Percentiles rank a stretch among this genome's conserved stretches.
These are phyloP conservation scores for Phengaris alcon DNA, from an alignment of 2,888 invertebrate genomes.

Conservation along the genomic window DNA sequence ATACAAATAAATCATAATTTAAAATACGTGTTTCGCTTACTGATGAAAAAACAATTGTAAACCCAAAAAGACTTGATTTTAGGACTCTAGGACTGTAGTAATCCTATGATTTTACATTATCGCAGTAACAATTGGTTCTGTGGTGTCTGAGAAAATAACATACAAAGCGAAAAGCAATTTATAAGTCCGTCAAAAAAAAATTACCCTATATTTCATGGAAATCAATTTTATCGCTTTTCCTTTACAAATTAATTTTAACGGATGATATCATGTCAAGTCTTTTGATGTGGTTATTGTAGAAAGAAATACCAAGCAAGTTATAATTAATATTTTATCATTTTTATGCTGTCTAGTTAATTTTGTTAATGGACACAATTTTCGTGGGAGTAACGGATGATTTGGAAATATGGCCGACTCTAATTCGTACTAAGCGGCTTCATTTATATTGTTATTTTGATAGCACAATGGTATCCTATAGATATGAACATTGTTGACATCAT, in stretches of 20 bases:
- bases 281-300: slow-evolving; percentile 22
- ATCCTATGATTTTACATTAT: slow-evolving; percentile 9
- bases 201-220: slow-evolving; percentile 20
- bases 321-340: slow-evolving; percentile 33
- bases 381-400: slow-evolving; percentile 23
- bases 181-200: slow-evolving; percentile 14
- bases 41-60: neutral
- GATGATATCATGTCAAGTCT: slow-evolving; percentile 31
- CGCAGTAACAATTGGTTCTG: neutral
- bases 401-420: slow-evolving; percentile 21
- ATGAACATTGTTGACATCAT: slow-evolving; percentile 14
- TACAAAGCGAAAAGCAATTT: slow-evolving; percentile 2
- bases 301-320: slow-evolving; percentile 18
- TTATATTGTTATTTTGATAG: slow-evolving; percentile 14
- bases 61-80: neutral
- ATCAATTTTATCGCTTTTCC: slow-evolving; percentile 16
- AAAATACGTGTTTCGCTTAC: slow-evolving; percentile 12
- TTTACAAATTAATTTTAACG: slow-evolving; percentile 28
- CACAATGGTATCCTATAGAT: slow-evolving; percentile 6
- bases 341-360: slow-evolving; percentile 33
- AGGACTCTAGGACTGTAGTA: neutral
- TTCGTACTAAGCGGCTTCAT: slow-evolving; percentile 6
- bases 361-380: slow-evolving; percentile 28
- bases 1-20: slow-evolving; percentile 3
- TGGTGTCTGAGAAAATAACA: slow-evolving; percentile 10